Evolutionary conservation across 2,797 vertebrate species (phyloP).

Genomic region (Brachymystax lenok): DNA sequence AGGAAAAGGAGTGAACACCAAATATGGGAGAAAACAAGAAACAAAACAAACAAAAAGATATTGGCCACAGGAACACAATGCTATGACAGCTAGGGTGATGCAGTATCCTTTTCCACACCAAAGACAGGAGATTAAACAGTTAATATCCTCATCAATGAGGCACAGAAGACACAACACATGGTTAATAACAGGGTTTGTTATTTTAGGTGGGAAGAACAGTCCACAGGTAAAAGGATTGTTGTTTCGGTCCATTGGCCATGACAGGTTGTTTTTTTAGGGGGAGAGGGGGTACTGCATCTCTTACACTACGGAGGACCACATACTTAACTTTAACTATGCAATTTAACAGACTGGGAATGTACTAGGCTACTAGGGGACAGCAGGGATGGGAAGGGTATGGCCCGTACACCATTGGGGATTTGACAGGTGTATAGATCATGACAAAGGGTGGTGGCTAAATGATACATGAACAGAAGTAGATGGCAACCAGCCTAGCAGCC

Average conservation of each 20-base stretch:
- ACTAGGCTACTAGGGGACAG: neutral
- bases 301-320: conserved; percentile 24
- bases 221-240: neutral
- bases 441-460: neutral
- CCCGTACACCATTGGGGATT: neutral
- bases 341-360: neutral
- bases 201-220: neutral
- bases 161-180: conserved; percentile 6
- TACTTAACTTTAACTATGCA: neutral
- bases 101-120: conserved; percentile 33
- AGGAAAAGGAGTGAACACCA: conserved; percentile 34
- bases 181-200: conserved; percentile 6
- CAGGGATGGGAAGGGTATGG: neutral
- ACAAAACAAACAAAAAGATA: conserved; percentile 43
- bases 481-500: conserved; percentile 14
- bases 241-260: neutral
- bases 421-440: neutral
- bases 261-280: neutral
- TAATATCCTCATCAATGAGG: neutral
- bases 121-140: neutral
- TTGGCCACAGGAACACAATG: conserved; percentile 56
- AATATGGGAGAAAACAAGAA: conserved; percentile 29
- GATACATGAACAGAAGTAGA: neutral
- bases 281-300: conserved; percentile 36
- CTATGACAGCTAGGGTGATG: conserved; percentile 35